Evolutionary conservation across 37 sponge, comb jelly and placozoan species (phyloP).

Genomic region (Corticium candelabrum): DNA sequence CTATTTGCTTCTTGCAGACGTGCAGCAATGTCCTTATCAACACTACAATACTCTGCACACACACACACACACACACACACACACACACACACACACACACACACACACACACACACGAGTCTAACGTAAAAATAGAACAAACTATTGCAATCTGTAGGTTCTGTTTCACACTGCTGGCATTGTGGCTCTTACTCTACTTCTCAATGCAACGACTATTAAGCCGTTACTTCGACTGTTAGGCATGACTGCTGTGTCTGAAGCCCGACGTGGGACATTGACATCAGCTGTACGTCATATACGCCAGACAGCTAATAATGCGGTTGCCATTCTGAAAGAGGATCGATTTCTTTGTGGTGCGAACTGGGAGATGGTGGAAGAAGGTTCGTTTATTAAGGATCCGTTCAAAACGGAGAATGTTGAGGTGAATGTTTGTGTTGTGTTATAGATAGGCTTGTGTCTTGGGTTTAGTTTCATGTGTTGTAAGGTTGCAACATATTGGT

Average conservation of each 20-base stretch:
- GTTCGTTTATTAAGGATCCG: constrained; percentile 45
- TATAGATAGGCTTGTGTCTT: neutral
- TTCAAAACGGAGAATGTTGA: constrained; percentile 20
- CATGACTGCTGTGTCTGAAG: constrained; percentile 68
- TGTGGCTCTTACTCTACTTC: constrained; percentile 66
- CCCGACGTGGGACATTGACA: constrained; percentile 50
- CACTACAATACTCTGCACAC: no score
- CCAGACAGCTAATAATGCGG: constrained; percentile 44
- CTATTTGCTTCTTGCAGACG: no score
- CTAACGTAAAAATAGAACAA: no score
- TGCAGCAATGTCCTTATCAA: no score
- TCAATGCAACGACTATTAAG: constrained; percentile 77
- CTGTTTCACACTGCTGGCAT: constrained; percentile 86
- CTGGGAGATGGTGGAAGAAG: constrained; percentile 81
- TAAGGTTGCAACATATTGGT: no score
- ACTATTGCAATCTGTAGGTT: constrained; percentile 21
- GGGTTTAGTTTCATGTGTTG: no score
- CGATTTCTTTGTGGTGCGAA: constrained; percentile 66
- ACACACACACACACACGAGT: no score
- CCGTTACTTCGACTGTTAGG: constrained; percentile 61
- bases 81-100: no score
- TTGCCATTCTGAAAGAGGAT: constrained; percentile 69
- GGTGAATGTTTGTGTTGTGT: neutral
- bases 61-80: no score
- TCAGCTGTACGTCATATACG: constrained; percentile 45